A percentile compares a stretch with the other conserved stretches of the same genome.
These are phyloP conservation scores for Chionoecetes opilio DNA, from an alignment of 1,140 invertebrate species.

Conservation along the genomic window DNA sequence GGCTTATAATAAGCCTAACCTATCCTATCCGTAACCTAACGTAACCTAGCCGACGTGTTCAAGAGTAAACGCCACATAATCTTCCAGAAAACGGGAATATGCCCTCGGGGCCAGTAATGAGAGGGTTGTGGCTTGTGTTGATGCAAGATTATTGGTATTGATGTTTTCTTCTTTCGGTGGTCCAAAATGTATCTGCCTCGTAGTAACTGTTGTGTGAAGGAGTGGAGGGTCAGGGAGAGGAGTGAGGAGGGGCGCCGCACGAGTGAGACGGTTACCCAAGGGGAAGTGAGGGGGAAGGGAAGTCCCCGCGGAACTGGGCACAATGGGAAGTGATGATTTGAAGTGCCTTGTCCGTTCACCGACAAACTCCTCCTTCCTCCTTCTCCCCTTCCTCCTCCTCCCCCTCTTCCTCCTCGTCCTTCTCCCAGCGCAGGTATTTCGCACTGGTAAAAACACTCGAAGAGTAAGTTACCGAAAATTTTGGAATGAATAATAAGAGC, in stretches of 20 bases:
- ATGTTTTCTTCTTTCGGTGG: background rate
- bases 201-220: background rate
- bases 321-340: constrained; percentile 24
- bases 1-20: too few relatives aligned
- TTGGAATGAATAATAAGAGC: too few relatives aligned
- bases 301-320: background rate
- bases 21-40: too few relatives aligned
- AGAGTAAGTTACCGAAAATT: too few relatives aligned
- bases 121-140: too few relatives aligned
- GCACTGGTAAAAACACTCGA: too few relatives aligned
- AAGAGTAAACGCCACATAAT: too few relatives aligned
- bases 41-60: too few relatives aligned
- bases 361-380: background rate
- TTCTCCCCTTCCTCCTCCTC: background rate
- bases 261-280: background rate
- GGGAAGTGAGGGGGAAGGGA: constrained; percentile 1
- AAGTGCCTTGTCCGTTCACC: background rate
- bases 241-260: background rate
- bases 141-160: background rate
- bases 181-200: background rate
- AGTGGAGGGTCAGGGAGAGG: background rate
- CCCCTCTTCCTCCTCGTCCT: background rate
- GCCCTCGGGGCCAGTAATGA: too few relatives aligned
- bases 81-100: too few relatives aligned
- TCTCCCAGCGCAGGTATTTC: background rate